Evolutionary conservation across 2,797 vertebrate genomes (phyloP).

Genomic region (Eupleurogrammus muticus): DNA sequence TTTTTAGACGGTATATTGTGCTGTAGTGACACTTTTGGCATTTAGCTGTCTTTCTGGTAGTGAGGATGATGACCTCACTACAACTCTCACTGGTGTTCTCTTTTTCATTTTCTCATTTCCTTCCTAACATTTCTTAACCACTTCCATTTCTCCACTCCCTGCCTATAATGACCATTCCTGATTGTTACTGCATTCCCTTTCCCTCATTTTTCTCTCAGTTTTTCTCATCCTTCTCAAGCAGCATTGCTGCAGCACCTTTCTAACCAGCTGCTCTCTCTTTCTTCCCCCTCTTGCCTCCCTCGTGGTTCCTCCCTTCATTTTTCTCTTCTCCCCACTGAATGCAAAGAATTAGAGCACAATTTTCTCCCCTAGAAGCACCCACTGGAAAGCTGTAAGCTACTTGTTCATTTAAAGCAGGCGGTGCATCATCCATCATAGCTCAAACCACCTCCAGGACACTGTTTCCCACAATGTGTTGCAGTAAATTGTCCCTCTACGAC

Average conservation of each 20-base stretch:
- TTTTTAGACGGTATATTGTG: background rate
- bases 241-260: background rate
- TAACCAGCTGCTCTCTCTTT: background rate
- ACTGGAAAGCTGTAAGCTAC: conserved; percentile 7
- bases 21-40: conserved; percentile 12
- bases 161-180: background rate
- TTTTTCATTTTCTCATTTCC: background rate
- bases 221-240: background rate
- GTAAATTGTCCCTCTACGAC: background rate
- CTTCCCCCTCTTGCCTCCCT: background rate
- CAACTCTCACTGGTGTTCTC: background rate
- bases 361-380: conserved; percentile 25
- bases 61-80: conserved; percentile 14
- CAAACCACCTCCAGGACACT: conserved; percentile 19
- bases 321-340: conserved; percentile 36
- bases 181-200: background rate
- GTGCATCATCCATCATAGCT: conserved; percentile 45
- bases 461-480: background rate
- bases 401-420: conserved; percentile 46
- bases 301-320: background rate
- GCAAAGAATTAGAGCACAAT: conserved; percentile 33
- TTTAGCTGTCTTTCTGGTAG: background rate
- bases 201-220: background rate
- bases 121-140: background rate
- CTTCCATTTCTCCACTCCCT: background rate